Base-by-base conservation (phyloP, 2,113 vertebrate species). In the Phrynosoma blainvillii region DNA sequence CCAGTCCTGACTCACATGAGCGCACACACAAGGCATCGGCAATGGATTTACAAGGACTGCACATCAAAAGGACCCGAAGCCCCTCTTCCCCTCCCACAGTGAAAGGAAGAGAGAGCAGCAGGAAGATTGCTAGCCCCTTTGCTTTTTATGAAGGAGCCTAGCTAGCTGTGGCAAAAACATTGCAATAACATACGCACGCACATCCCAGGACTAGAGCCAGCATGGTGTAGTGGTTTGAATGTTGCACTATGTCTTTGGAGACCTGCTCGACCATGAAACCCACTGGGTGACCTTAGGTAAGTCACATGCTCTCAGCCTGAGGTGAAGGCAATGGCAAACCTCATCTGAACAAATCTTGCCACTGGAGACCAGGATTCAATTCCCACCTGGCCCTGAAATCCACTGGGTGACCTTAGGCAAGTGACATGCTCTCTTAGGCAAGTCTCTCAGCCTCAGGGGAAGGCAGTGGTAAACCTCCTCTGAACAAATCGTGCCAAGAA, bases 1-100 rank as follows among this genome's bases (percentile, higher is more conserved):
- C 92, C 83, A 4, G 80, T 94, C 91, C 94, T 91, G 93, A 91
- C 93, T 93, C 94, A 95, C 94, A 95, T 95, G 94, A 95, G 90
- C 65, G 1, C 91, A 94, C 94, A 95, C 90, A 94, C 59, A 87
- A 93, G 90, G 89, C 74, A 86, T 94, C 94, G 89, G 79, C 89
- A 77, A 42, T 78, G 81, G 80, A 68, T 88, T 88, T 84, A 77
- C 88, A 92, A 74, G 92, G 89, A 86, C 88, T 92, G 88, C 90
- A 95, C 95, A 95, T 96, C 94, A 96, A 96, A 71, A 96, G 95
- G 52, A 62, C 23, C 78, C 32, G 56, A 62, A 77, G 89, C 86
- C 91, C 2, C 0, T 5, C 13, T 74, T 75, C 87, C 89, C 79
- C 91, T 25, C 87, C 84, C 92, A 89, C 4, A 77, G 90, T 87